Evolutionary conservation across 2,113 vertebrate species (phyloP), one percentile per base, ranked within the genome.

Genomic region (Ciconia stormi): DNA sequence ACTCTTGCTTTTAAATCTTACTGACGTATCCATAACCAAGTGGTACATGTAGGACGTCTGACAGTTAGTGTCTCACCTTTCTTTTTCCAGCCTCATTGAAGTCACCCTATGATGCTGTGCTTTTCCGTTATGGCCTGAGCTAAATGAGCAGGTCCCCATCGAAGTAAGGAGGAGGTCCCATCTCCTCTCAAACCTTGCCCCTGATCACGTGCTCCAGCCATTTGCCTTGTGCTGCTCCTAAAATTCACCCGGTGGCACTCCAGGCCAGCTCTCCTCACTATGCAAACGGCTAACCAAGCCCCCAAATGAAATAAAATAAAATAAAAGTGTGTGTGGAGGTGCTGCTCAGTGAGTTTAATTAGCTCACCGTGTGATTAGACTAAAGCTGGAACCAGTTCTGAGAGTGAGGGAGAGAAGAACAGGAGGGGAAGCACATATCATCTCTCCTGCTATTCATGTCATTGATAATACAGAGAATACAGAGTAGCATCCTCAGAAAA

Each of bases 51-150:
- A 67, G 29, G 14, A 50, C 27, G 7, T 19, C 52, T 72, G 34
- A 70, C 21, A 73, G 36, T 9, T 46, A 50, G 29, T 2, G 8
- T 61, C 73, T 82, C 22, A 34, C 27, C 73, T 23, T 46, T 87
- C 40, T 88, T 82, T 66, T 46, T 58, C 17, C n/a, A 87, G 23
- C 10, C 36, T 53, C 46, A 21, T 0, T 83, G 55, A 81, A 87
- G 56, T 16, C 7, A 38, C 6, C 8, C 10, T 27, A 0, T 50
- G 69, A 34, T 40, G 38, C 23, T 72, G 26, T 22, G 23, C 20
- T 67, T 53, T 82, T 46, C 26, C 0, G 0, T 25, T 58, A 36
- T 0, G 0, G 32, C 38, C 80, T 53, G 17, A 70, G 50, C 16
- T 84, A 82, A 89, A 87, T 5, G 17, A 70, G 36, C 44, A 93